Evolutionary conservation across 2,113 vertebrate species (phyloP).

Genomic region (Mobula hypostoma): DNA sequence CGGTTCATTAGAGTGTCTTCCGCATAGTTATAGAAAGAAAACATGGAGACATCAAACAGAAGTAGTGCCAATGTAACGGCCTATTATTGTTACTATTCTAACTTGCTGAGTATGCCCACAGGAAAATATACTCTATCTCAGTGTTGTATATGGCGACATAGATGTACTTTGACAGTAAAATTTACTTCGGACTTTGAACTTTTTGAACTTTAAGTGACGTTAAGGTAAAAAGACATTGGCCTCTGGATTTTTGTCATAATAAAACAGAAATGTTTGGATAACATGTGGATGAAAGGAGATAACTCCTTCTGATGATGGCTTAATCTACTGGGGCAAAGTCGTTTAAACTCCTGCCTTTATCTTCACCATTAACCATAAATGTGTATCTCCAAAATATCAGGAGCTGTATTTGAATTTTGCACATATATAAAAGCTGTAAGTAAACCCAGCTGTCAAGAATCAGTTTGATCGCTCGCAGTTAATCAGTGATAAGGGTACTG

Average conservation of each 20-base stretch:
- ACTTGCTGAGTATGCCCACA: no score
- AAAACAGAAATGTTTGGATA: neutral
- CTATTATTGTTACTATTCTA: no score
- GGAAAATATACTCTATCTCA: no score
- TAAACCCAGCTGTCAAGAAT: neutral
- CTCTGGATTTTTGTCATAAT: no score
- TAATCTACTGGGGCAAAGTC: neutral
- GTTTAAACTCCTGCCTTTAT: neutral
- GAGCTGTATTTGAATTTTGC: neutral
- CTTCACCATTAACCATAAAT: neutral
- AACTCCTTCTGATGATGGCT: neutral
- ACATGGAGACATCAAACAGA: neutral
- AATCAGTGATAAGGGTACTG: no score
- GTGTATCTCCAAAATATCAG: neutral
- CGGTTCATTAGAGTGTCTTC: neutral
- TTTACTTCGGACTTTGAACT: no score
- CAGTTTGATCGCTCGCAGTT: no score
- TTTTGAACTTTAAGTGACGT: neutral
- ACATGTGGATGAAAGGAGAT: neutral
- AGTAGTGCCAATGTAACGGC: neutral
- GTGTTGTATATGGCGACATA: no score
- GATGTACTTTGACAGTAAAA: no score
- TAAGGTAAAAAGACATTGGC: neutral
- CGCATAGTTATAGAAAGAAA: neutral
- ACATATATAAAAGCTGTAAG: neutral